Percentiles rank a stretch among this genome's conserved stretches.
These are phyloP conservation scores for Scrobipalpa atriplicella DNA, from an alignment of 2,888 invertebrate genomes.

Conservation along the genomic window DNA sequence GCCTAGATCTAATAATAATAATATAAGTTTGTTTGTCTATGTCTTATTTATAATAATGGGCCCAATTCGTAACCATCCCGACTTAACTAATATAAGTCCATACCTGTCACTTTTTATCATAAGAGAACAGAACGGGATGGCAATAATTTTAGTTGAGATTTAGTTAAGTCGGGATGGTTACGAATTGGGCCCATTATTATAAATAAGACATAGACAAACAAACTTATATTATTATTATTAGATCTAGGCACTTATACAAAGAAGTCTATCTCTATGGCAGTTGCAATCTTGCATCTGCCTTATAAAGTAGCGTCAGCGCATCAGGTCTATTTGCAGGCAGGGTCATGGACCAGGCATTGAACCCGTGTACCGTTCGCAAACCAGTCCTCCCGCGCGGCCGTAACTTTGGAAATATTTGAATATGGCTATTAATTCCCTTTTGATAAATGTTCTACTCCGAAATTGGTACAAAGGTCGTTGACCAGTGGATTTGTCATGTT, in stretches of 20 bases:
- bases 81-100: too few relatives aligned
- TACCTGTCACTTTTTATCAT: too few relatives aligned
- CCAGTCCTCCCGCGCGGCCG: slow-evolving; percentile 47
- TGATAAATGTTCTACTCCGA: background rate
- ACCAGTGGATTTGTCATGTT: background rate
- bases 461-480: background rate
- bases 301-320: slow-evolving; percentile 16
- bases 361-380: slow-evolving; percentile 66
- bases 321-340: slow-evolving; percentile 24
- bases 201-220: background rate
- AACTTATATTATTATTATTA: too few relatives aligned
- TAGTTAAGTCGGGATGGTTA: too few relatives aligned
- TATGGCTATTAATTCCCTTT: background rate
- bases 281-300: slow-evolving; percentile 1
- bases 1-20: too few relatives aligned
- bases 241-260: too few relatives aligned
- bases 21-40: background rate
- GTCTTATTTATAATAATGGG: too few relatives aligned
- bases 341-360: slow-evolving; percentile 47
- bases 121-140: too few relatives aligned
- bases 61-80: too few relatives aligned
- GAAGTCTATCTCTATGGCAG: background rate
- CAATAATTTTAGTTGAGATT: too few relatives aligned
- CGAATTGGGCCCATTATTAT: too few relatives aligned
- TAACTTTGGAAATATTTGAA: slow-evolving; percentile 21